Evolutionary conservation across 2,797 vertebrate species (phyloP), one percentile per base, ranked within the genome.

Genomic region (Ctenochaetus hawaiiensis): DNA sequence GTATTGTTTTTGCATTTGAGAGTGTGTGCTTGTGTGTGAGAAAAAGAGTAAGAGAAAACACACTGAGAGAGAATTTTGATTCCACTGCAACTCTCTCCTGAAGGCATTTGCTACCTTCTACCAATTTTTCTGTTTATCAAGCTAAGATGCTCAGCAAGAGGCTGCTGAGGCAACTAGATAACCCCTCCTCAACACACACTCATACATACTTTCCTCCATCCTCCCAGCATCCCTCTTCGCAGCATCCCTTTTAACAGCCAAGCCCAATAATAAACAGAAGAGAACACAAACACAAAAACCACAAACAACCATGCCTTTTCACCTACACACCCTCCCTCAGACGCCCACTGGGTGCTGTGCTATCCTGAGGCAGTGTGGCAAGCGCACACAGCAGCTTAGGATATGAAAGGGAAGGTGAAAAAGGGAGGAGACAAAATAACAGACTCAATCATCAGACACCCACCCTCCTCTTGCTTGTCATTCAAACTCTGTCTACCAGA

Each of bases 131-230:
- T 89, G 87, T 91, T 90, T 82, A 88, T 91, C 85, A 82, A 85
- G 74, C 73, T 82, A 85, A 85, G 86, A 83, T 89, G 82, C 87
- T 82, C 87, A 65, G 81, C 52, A 8, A 82, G 84, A 85, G 73
- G 83, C 90, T 93, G 89, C 91, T 89, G 92, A 92, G 88, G 87
- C 88, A 88, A 86, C 75, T 62, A 78, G 90, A 93, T 91, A 92
- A 90, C 81, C 51, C 80, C 56, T 74, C 51, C 37, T 12, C 51
- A 62, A 8, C 63, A 73, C 52, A 72, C 49, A 69, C 60, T 77
- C 48, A 64, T 12, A 44, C 68, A 68, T 67, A 54, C 44, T 44
- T 80, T 63, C 41, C 44, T 54, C 59, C 16, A 67, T 64, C 30
- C 57, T 64, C 53, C 18, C 54, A 73, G 43, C 67, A 61, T 81